These are phyloP conservation scores for Cephus rjabovi DNA, from an alignment of 2,888 invertebrate species.

Conservation along the genomic window DNA sequence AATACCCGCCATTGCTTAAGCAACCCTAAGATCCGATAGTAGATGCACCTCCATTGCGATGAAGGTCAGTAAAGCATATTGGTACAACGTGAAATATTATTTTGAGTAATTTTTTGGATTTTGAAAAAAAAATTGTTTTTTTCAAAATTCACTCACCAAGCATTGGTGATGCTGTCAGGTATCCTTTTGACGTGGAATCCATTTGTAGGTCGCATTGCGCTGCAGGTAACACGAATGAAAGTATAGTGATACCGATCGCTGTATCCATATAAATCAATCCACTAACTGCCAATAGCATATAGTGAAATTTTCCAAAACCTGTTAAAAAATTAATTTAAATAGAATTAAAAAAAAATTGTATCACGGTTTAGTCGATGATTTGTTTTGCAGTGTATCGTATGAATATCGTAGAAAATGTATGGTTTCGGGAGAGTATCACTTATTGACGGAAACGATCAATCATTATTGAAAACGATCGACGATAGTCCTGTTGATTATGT, in stretches of 20 bases:
- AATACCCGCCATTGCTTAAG: conserved; percentile 12
- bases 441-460: neutral
- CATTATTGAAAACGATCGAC: neutral
- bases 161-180: conserved; percentile 65
- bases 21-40: neutral
- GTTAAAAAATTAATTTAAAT: neutral
- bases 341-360: neutral
- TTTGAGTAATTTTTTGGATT: no score
- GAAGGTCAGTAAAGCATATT: no score
- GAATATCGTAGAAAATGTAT: no score
- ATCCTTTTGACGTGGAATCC: conserved; percentile 65
- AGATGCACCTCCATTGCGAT: neutral
- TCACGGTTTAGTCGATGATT: neutral
- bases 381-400: neutral
- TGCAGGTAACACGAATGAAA: conserved; percentile 71
- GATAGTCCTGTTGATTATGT: neutral
- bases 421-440: neutral
- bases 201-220: conserved; percentile 67
- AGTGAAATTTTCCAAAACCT: conserved; percentile 71
- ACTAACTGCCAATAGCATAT: conserved; percentile 66
- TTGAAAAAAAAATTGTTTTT: neutral
- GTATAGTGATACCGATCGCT: conserved; percentile 68
- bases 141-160: conserved; percentile 50
- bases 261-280: conserved; percentile 72
- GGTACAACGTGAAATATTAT: no score